Base-by-base conservation (phyloP, 2,888 invertebrate genomes). In the Melanargia galathea region DNA sequence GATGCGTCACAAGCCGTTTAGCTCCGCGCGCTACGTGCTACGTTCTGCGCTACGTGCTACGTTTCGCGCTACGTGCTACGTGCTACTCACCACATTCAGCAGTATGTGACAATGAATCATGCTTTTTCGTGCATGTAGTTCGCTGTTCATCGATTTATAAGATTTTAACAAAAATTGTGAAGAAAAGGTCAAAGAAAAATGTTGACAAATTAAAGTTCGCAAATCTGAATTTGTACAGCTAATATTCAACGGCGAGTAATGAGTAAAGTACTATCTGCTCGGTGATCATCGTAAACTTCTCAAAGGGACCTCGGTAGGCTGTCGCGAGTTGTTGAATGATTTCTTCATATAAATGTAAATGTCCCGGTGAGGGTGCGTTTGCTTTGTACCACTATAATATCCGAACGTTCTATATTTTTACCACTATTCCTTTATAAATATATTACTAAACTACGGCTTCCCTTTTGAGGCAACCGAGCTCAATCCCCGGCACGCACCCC, bases 341-440 rank as follows among this genome's bases (percentile, higher is more conserved):
- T 76, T 74, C 82, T 82, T 84, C 84, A 84, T 84, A 84, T 84
- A 84, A 83, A 84, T 84, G 84, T 81, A 79, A 84, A 84, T 84
- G 78, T 60, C 71, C 71, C 66, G 26, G 38, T 48, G 24, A 33
- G 7, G 7, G 33, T 13, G 40, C 20, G 63, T 58, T 40, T 35
- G 55, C 63, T 59, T 66, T 61, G 59, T 72, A 72, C 68, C 73
- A 72, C 13, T 48, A 6, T 24, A 1, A 24, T 43, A 10, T 18
- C 43, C 1, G 18, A 16, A 3, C 38, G 38, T 8, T 10, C n/a
- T n/a, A n/a, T 43, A 43, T 43, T 18, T 8, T 18, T 1, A 16
- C n/a, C n/a, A n/a, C n/a, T n/a, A n/a, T n/a, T n/a, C n/a, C n/a
- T n/a, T n/a, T n/a, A n/a, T n/a, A n/a, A n/a, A n/a, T n/a, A n/a